phyloP scores from a whole-genome alignment of 53 echinoderm and acorn worm species.

The Echinarachnius parma region DNA sequence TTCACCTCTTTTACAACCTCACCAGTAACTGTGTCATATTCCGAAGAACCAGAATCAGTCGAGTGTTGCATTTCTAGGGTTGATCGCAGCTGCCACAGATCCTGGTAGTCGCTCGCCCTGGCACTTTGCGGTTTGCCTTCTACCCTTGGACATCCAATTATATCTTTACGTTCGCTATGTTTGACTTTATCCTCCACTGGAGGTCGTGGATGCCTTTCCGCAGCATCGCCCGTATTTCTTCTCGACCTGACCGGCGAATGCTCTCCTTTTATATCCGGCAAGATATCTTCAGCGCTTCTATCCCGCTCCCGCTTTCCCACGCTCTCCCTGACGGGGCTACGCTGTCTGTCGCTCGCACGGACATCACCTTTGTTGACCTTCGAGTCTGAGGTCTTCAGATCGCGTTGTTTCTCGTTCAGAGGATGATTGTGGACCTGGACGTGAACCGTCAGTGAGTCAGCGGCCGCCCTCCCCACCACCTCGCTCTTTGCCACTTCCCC shows the following conservation, averaged over 20 bases:
- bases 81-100: conserved; percentile 90
- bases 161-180: conserved; percentile 4
- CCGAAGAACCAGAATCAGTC: conserved; percentile 74
- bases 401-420: conserved; percentile 28
- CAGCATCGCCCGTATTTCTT: conserved; percentile 4
- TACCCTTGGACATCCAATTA: not conserved
- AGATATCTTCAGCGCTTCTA: conserved; percentile 27
- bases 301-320: conserved; percentile 28
- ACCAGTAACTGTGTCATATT: conserved; percentile 71
- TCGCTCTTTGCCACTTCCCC: conserved; percentile 41
- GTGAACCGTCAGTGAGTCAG: conserved; percentile 52
- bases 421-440: conserved; percentile 73
- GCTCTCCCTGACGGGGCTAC: conserved; percentile 20
- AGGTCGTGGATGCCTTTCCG: conserved; percentile 38
- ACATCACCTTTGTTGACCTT: conserved; percentile 37
- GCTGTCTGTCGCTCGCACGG: conserved; percentile 29
- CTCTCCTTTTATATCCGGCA: conserved; percentile 31
- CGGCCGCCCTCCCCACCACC: not conserved
- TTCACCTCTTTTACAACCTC: conserved; percentile 3
- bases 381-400: conserved; percentile 21
- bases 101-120: conserved; percentile 64
- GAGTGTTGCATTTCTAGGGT: conserved; percentile 94
- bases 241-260: conserved; percentile 22
- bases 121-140: not conserved
- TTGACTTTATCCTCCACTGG: conserved; percentile 36